Evolutionary conservation across 2,797 vertebrate species (phyloP).

Genomic region (Chromis chromis): DNA sequence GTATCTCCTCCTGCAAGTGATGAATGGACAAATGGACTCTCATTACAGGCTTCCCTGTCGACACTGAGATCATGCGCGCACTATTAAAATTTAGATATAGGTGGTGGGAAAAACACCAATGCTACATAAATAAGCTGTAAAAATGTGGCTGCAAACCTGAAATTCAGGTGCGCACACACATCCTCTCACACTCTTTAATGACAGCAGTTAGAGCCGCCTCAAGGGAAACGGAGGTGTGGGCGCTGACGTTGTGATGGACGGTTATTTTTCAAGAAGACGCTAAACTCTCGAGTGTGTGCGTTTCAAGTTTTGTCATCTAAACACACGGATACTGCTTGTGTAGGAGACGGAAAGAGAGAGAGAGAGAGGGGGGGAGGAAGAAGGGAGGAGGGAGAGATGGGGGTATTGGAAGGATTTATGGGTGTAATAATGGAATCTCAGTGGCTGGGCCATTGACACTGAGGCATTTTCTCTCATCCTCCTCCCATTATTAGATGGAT

Average conservation of each 20-base stretch:
- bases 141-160: slow-evolving; percentile 11
- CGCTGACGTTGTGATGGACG: slow-evolving; percentile 54
- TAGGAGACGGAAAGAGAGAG: slow-evolving; percentile 9
- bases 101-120: neutral
- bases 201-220: slow-evolving; percentile 56
- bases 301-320: slow-evolving; percentile 48
- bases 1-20: slow-evolving; percentile 44
- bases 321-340: slow-evolving; percentile 31
- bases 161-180: neutral
- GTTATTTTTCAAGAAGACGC: slow-evolving; percentile 57
- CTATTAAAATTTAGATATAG: slow-evolving; percentile 41
- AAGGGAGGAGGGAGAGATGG: neutral
- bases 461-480: slow-evolving; percentile 80
- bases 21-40: slow-evolving; percentile 52
- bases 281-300: slow-evolving; percentile 32
- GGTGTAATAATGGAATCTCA: slow-evolving; percentile 82
- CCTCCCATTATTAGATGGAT: slow-evolving; percentile 77
- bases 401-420: slow-evolving; percentile 80
- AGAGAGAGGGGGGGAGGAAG: neutral
- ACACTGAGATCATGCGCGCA: neutral
- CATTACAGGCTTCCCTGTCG: slow-evolving; percentile 35
- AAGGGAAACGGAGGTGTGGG: slow-evolving; percentile 48
- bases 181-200: slow-evolving; percentile 65
- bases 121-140: slow-evolving; percentile 7
- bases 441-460: slow-evolving; percentile 76